Percentiles rank a stretch among this genome's conserved stretches.
These are phyloP conservation scores for Bucorvus abyssinicus DNA, from an alignment of 2,797 vertebrate species.

Conservation along the genomic window DNA sequence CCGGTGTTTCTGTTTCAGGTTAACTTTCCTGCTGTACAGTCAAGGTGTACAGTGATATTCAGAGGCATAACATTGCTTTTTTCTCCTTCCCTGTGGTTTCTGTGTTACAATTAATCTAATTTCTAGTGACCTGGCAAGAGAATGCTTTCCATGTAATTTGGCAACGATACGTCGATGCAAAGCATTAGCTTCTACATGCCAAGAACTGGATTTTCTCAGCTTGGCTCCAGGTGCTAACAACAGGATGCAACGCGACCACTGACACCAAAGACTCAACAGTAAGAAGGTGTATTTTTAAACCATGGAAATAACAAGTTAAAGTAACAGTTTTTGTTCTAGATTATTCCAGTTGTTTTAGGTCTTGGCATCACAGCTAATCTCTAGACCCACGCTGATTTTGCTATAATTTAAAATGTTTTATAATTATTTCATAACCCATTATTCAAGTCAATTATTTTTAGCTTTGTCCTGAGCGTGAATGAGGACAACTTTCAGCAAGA, in stretches of 20 bases:
- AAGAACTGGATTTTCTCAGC: constrained; percentile 50
- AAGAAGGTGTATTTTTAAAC: constrained; percentile 55
- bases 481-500: background rate
- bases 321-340: constrained; percentile 16
- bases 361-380: constrained; percentile 57
- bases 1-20: background rate
- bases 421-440: constrained; percentile 63
- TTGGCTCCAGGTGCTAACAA: constrained; percentile 55
- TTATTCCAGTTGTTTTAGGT: constrained; percentile 50
- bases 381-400: constrained; percentile 54
- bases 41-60: background rate
- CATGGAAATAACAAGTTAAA: constrained; percentile 56
- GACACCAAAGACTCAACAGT: constrained; percentile 4
- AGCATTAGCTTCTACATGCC: constrained; percentile 11
- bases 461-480: background rate
- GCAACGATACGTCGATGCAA: background rate
- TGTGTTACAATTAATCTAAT: constrained; percentile 70
- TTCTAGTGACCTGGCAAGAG: constrained; percentile 55
- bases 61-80: background rate
- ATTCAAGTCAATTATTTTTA: constrained; percentile 60
- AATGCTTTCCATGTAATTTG: constrained; percentile 36
- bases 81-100: background rate
- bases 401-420: constrained; percentile 60
- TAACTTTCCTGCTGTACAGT: background rate
- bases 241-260: constrained; percentile 26